Evolutionary conservation across 2,113 vertebrate species (phyloP).

Genomic region (Ctenodactylus gundi): DNA sequence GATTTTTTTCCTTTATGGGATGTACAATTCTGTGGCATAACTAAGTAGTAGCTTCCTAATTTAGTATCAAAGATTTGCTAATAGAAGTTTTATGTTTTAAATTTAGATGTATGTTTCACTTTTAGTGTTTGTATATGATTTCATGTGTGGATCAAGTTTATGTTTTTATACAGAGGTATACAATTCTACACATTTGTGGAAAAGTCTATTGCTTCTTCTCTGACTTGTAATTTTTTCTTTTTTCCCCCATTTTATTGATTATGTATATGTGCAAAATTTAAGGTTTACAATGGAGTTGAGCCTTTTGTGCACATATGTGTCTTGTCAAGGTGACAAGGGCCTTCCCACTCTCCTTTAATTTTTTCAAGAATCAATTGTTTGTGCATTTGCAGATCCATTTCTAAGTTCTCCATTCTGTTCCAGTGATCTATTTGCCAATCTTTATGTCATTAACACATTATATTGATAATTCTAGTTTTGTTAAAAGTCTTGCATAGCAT

Average conservation of each 20-base stretch:
- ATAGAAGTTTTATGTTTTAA: not conserved
- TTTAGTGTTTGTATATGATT: not conserved
- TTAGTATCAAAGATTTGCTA: not conserved
- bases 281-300: too few relatives aligned
- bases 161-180: not conserved
- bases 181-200: not conserved
- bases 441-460: not conserved
- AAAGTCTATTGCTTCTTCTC: not conserved
- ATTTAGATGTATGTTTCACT: slow-evolving; percentile 16
- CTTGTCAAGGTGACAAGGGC: too few relatives aligned
- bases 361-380: not conserved
- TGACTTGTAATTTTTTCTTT: too few relatives aligned
- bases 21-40: not conserved
- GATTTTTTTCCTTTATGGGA: not conserved
- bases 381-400: not conserved
- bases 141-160: not conserved
- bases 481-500: too few relatives aligned
- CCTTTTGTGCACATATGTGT: too few relatives aligned
- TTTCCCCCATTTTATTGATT: too few relatives aligned
- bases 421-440: not conserved
- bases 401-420: not conserved
- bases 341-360: too few relatives aligned
- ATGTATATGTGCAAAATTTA: too few relatives aligned
- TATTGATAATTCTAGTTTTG: not conserved
- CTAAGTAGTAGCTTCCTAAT: not conserved